Evolutionary conservation across 2,797 vertebrate species (phyloP).

Genomic region (Siniperca obscura): DNA sequence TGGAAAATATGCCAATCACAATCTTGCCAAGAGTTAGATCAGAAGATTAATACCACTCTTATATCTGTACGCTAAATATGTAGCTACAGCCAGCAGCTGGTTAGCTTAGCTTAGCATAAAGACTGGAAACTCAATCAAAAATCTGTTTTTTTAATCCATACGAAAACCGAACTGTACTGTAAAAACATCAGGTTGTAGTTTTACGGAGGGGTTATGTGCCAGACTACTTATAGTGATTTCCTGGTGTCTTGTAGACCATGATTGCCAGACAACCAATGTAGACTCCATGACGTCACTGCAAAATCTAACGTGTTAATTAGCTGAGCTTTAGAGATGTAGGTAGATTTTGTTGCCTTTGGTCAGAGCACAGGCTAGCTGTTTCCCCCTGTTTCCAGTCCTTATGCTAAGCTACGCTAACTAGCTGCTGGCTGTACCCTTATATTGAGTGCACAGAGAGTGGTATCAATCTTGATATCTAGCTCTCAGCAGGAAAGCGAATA

Average conservation of each 20-base stretch:
- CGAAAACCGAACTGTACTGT: not conserved
- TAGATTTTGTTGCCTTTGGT: not conserved
- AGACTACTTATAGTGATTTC: not conserved
- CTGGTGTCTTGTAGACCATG: not conserved
- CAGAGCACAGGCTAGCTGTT: not conserved
- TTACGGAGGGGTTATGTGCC: not conserved
- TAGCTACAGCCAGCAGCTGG: too few species aligned
- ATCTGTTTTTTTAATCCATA: not conserved
- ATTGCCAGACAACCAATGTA: not conserved
- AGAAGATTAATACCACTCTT: not conserved
- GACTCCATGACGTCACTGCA: not conserved
- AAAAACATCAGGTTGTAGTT: not conserved
- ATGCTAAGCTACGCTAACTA: conserved; percentile 18
- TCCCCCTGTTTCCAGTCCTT: not conserved
- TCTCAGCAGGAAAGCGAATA: not conserved
- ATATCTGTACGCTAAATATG: not conserved
- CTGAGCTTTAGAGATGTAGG: not conserved
- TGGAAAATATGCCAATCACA: not conserved
- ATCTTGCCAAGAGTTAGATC: not conserved
- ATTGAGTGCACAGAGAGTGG: not conserved
- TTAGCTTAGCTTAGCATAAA: conserved; percentile 7
- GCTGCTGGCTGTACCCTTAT: not conserved
- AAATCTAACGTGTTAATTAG: conserved; percentile 1
- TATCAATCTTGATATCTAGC: not conserved
- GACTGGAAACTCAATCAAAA: not conserved